Evolutionary conservation across 2,888 invertebrate species (phyloP), one percentile per base, ranked within the genome.

Genomic region (Lomographa bimaculata): DNA sequence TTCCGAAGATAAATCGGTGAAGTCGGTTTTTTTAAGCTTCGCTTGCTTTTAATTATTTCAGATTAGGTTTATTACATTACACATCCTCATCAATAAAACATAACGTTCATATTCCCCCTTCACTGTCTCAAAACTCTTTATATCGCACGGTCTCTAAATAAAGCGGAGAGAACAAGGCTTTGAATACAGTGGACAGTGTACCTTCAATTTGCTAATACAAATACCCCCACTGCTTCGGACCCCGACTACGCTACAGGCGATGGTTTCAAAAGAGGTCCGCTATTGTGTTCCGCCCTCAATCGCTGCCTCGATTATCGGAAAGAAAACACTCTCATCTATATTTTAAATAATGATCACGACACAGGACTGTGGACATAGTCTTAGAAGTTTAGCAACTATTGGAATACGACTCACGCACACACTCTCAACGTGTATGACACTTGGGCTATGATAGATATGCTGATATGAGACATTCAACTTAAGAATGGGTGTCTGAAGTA

Each of bases 281-380:
- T 55, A 84, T 87, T 87, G 87, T 87, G 67, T 64, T 57, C 71
- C 56, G 76, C 87, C 87, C 86, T 80, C 85, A 78, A 85, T 84
- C 79, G 76, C 60, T 71, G 77, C 76, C 84, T 82, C 85, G 87
- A 87, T 89, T 87, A 87, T 89, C 82, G 87, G 67, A 85, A 87
- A 86, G 87, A 89, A 89, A 89, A 87, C 87, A 86, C 85, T 80
- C 74, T 79, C 86, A 86, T 89, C 85, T 84, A 87, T 89, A 85
- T 87, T 89, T 87, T 86, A 87, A 89, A 89, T 85, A 87, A 89
- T 85, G 87, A 87, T 87, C 86, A 79, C 64, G 76, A 73, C 56
- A 35, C 6, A 24, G 19, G 16, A 65, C 64, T 63, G 60, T 37
- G 19, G 10, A 32, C 12, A 23, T 26, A 19, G 27, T 19, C 10